phyloP scores from a whole-genome alignment of 2,113 vertebrate genomes.

The Onychostruthus taczanowskii region DNA sequence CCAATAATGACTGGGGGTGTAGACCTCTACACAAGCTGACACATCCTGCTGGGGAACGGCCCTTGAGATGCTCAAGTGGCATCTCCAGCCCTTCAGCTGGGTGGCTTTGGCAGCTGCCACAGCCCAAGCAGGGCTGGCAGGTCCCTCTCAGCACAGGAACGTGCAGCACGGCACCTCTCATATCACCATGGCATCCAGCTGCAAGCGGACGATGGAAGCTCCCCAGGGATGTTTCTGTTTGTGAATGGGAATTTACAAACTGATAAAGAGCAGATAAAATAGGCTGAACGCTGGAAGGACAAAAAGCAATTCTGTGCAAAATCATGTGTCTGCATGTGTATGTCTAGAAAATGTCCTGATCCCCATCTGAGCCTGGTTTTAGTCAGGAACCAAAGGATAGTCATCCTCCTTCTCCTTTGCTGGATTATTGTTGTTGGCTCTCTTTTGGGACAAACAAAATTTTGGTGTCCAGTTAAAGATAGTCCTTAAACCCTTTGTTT shows the following conservation, averaged over 20 bases:
- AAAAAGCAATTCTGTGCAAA: background rate
- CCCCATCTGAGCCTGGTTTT: background rate
- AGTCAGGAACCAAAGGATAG: background rate
- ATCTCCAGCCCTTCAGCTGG: background rate
- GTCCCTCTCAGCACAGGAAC: background rate
- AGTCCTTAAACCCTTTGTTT: background rate
- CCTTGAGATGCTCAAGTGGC: background rate
- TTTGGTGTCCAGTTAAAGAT: background rate
- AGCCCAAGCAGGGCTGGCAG: background rate
- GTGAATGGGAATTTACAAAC: background rate
- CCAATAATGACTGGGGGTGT: background rate
- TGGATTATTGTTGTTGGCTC: background rate
- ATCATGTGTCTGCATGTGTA: background rate
- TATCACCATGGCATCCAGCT: background rate
- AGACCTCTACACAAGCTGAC: background rate
- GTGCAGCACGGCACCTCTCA: background rate
- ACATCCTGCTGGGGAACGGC: background rate
- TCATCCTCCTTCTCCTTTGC: background rate
- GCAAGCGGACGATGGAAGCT: rapidly evolving
- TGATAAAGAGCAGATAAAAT: background rate
- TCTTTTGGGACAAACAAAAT: background rate
- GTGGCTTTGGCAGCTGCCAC: background rate
- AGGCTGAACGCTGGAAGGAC: background rate
- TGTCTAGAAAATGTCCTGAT: background rate
- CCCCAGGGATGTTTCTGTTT: background rate